Conservation (phyloP, 2,797 vertebrate species). For the Hipposideros larvatus region DNA sequence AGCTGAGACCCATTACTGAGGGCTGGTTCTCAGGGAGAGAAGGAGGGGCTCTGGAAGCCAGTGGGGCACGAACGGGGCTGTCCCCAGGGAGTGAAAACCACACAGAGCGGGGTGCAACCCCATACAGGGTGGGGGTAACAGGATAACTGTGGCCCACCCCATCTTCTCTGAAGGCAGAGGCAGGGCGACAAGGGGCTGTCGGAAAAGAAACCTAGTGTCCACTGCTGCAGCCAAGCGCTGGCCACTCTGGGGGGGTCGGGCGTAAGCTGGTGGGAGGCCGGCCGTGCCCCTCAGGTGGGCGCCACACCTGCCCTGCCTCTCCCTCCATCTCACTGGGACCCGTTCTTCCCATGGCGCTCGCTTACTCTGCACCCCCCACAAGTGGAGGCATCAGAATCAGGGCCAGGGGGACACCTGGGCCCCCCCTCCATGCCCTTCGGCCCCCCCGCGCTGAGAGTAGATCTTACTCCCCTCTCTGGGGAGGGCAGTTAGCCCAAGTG, state of each 20-base stretch:
- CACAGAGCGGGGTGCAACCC: accelerated
- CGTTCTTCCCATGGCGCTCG: not conserved
- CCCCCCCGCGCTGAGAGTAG: not conserved
- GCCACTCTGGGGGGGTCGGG: not conserved
- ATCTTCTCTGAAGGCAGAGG: not conserved
- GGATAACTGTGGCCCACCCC: not conserved
- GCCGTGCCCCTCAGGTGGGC: not conserved
- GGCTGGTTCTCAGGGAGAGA: not conserved
- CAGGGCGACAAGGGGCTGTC: not conserved
- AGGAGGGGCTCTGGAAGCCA: not conserved
- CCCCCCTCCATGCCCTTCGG: not conserved
- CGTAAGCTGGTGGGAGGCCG: not conserved
- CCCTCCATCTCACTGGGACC: not conserved
- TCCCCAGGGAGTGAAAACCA: accelerated
- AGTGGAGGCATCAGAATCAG: not conserved
- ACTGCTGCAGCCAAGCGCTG: no score
- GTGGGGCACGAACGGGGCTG: not conserved
- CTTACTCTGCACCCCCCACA: not conserved
- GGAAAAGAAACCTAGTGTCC: not conserved
- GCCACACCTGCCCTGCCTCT: no score
- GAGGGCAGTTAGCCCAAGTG: not conserved
- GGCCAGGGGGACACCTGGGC: no score
- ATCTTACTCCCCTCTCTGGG: not conserved
- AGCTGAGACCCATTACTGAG: no score
- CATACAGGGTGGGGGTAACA: not conserved